Evolutionary conservation across 2,113 vertebrate species (phyloP).

Genomic region (Hemiscyllium ocellatum): DNA sequence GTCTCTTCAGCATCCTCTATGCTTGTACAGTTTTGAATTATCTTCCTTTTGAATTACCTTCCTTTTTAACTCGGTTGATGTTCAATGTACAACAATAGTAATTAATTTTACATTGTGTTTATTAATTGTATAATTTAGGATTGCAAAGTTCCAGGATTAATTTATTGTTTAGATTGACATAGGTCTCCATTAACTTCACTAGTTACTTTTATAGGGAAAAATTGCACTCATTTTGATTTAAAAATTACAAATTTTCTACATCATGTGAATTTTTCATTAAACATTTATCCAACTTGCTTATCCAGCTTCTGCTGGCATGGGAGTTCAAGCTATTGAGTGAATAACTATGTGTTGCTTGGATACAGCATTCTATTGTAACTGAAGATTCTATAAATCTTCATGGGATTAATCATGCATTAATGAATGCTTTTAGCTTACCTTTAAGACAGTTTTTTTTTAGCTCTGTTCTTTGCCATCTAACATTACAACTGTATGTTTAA

Average conservation of each 20-base stretch:
- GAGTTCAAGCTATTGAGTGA: slow-evolving; percentile 11
- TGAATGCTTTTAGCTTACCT: slow-evolving; percentile 16
- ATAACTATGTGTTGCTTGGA: slow-evolving; percentile 29
- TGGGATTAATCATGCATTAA: slow-evolving; percentile 29
- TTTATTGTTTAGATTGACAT: too few relatives aligned
- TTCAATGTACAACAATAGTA: too few relatives aligned
- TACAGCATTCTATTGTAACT: slow-evolving; percentile 10
- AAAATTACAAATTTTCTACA: background rate
- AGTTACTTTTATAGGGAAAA: background rate
- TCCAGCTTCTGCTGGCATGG: background rate
- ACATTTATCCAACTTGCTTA: background rate
- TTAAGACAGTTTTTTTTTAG: background rate
- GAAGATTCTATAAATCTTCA: slow-evolving; percentile 24
- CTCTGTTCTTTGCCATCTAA: background rate
- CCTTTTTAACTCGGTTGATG: background rate
- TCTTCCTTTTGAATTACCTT: background rate
- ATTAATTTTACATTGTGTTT: background rate
- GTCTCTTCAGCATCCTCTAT: too few relatives aligned
- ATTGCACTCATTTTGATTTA: background rate
- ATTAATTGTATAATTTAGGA: background rate
- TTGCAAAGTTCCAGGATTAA: background rate
- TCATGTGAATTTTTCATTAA: background rate
- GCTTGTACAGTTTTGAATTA: too few relatives aligned
- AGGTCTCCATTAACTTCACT: background rate
- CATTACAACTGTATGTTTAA: background rate